Evolutionary conservation across 2,888 invertebrate species (phyloP).

Genomic region (Eristalinus aeneus): DNA sequence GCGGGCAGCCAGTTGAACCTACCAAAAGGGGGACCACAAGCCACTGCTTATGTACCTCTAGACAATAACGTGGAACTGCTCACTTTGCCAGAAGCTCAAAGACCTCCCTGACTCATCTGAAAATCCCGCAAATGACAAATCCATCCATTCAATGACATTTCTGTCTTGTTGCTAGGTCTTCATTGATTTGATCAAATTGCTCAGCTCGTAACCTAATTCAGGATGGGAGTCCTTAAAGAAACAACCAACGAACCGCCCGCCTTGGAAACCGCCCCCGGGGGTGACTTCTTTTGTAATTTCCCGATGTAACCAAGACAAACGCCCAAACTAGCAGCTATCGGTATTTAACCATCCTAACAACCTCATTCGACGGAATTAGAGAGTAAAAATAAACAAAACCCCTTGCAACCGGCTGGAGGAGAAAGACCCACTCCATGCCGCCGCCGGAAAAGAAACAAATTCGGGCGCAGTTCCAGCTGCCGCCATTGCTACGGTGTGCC

Average conservation of each 20-base stretch:
- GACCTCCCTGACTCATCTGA: background rate
- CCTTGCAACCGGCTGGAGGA: slow-evolving; percentile 29
- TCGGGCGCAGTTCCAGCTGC: background rate
- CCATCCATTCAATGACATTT: slow-evolving; percentile 35
- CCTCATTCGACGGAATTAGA: slow-evolving; percentile 59
- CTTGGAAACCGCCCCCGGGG: background rate
- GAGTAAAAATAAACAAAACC: slow-evolving; percentile 51
- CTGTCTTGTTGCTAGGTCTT: slow-evolving; percentile 19
- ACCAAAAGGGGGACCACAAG: no score
- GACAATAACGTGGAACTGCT: no score
- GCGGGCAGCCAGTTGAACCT: no score
- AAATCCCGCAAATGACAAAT: slow-evolving; percentile 25
- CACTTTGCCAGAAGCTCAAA: no score
- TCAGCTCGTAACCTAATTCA: slow-evolving; percentile 58
- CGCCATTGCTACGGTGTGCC: slow-evolving; percentile 3
- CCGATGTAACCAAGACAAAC: slow-evolving; percentile 42
- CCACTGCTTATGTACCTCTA: no score
- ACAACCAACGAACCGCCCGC: background rate
- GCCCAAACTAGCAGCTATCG: slow-evolving; percentile 50
- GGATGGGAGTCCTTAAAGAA: background rate
- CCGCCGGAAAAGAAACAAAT: background rate
- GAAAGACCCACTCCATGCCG: background rate
- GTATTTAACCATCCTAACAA: slow-evolving; percentile 68
- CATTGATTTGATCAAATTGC: slow-evolving; percentile 37
- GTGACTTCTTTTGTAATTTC: background rate